These are phyloP conservation scores for Centropristis striata DNA, from an alignment of 2,113 vertebrate species.

Conservation along the genomic window DNA sequence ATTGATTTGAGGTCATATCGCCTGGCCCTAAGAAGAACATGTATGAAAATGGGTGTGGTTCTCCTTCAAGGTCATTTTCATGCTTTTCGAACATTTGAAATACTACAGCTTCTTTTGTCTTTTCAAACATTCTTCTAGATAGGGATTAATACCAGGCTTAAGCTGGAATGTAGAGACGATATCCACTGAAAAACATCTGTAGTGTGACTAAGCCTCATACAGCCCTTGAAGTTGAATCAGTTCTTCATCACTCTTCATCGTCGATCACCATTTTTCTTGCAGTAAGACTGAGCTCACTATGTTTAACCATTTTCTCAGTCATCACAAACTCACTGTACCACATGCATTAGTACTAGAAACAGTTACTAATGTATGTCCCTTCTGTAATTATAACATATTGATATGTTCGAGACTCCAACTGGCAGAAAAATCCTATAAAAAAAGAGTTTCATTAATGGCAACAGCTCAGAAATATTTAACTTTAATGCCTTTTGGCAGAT, in stretches of 20 bases:
- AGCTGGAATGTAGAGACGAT: neutral
- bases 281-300: neutral
- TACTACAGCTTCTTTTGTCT: neutral
- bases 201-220: neutral
- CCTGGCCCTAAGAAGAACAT: too few species aligned
- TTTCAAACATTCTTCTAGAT: neutral
- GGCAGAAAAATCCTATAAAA: conserved; percentile 2
- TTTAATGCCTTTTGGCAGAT: conserved; percentile 5
- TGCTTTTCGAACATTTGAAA: neutral
- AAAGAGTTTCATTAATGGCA: conserved; percentile 1
- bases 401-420: conserved; percentile 18
- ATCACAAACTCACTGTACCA: conserved; percentile 3
- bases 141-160: neutral
- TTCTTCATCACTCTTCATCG: neutral
- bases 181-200: neutral
- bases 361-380: conserved; percentile 1
- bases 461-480: neutral
- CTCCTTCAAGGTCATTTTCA: neutral
- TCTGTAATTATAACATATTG: too few species aligned
- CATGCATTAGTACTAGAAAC: conserved; percentile 14
- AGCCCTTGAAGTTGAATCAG: neutral
- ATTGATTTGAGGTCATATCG: too few species aligned
- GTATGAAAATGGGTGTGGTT: too few species aligned
- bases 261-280: neutral
- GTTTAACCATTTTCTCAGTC: neutral